Percentiles rank a stretch among this genome's conserved stretches.
Evolutionary conservation across 2,113 vertebrate species (phyloP).

Genomic region (Triplophysa siluroides): DNA sequence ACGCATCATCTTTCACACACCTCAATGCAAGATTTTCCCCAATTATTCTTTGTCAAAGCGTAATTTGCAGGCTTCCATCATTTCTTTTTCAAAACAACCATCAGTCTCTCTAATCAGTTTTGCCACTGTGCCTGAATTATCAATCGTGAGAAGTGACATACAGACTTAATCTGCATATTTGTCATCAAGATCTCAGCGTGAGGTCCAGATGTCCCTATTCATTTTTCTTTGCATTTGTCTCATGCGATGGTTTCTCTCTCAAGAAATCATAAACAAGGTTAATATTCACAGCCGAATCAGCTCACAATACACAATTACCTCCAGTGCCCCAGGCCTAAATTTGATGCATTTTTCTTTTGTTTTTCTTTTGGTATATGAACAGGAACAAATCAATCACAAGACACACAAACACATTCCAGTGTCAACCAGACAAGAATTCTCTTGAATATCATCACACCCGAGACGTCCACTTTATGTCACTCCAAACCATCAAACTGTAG

Average conservation of each 20-base stretch:
- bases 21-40: background rate
- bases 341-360: background rate
- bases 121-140: conserved; percentile 10
- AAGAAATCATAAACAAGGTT: conserved; percentile 32
- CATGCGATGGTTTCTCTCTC: background rate
- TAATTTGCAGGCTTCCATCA: background rate
- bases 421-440: background rate
- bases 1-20: background rate
- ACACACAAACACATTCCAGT: background rate
- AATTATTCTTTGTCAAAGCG: background rate
- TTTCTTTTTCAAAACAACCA: conserved; percentile 26
- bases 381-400: background rate
- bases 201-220: conserved; percentile 33
- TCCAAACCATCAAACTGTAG: background rate
- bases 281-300: conserved; percentile 2
- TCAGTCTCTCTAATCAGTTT: conserved; percentile 28
- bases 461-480: background rate
- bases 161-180: conserved; percentile 29
- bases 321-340: background rate
- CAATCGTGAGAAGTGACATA: background rate
- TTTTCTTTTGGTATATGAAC: background rate
- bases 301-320: background rate
- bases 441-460: background rate
- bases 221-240: background rate
- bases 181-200: conserved; percentile 27